Evolutionary conservation across 2,888 invertebrate genomes (phyloP).

Genomic region (Aphodius granarius): DNA sequence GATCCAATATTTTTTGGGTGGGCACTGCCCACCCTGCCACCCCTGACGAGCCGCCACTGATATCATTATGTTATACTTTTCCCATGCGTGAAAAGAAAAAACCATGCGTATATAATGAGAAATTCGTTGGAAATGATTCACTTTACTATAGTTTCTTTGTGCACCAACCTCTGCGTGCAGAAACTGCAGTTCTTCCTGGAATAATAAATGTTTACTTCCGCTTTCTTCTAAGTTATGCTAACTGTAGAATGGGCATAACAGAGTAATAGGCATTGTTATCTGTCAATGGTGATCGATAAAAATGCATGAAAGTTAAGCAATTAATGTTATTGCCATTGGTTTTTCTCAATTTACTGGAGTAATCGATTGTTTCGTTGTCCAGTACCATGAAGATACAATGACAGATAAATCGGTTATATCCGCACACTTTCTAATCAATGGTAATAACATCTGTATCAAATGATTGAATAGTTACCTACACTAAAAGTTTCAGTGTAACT

Average conservation of each 20-base stretch:
- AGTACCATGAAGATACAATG: not conserved
- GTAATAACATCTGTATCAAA: not conserved
- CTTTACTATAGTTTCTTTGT: not conserved
- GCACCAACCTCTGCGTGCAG: not conserved
- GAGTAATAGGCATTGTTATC: not conserved
- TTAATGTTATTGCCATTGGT: not conserved
- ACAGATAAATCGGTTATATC: not conserved
- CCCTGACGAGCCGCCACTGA: too few species aligned
- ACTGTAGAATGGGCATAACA: not conserved
- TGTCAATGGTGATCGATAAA: not conserved
- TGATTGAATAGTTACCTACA: too few species aligned
- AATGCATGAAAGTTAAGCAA: not conserved
- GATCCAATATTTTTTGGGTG: too few species aligned
- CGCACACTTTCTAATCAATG: not conserved
- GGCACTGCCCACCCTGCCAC: too few species aligned
- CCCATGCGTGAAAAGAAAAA: not conserved
- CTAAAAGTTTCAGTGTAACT: too few species aligned
- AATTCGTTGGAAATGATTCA: not conserved
- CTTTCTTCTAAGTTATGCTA: not conserved
- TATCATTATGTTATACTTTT: conserved; percentile 11
- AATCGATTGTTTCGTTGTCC: not conserved
- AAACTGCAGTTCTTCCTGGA: not conserved
- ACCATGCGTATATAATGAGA: not conserved
- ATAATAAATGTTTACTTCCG: not conserved
- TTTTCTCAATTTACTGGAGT: not conserved